A percentile compares a stretch with the other conserved stretches of the same genome.
Conservation (phyloP, 2,113 vertebrate species). For the Psophia crepitans region DNA sequence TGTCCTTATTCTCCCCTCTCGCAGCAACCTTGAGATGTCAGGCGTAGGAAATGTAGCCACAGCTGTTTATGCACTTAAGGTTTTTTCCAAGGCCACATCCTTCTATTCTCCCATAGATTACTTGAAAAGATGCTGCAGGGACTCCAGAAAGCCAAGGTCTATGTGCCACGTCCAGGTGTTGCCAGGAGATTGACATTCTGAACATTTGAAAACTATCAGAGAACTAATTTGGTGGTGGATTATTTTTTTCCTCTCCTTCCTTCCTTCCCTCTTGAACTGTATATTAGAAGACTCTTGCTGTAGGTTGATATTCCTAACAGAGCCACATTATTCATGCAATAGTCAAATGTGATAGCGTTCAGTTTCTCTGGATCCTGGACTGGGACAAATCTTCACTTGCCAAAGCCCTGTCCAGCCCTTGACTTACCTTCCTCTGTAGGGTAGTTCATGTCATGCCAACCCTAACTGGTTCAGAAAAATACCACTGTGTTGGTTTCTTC, state of each 20-base stretch:
- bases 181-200: constrained; percentile 3
- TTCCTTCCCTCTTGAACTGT: not conserved
- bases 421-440: not conserved
- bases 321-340: not conserved
- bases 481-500: not conserved
- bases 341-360: not conserved
- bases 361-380: not conserved
- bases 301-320: constrained; percentile 10
- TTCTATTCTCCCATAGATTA: not conserved
- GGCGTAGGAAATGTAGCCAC: constrained; percentile 44
- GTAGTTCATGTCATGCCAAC: not conserved
- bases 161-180: not conserved
- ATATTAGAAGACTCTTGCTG: constrained; percentile 24
- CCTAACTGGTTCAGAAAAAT: not conserved
- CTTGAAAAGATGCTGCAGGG: constrained; percentile 49
- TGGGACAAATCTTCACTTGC: not conserved
- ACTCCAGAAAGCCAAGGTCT: constrained; percentile 30
- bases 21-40: constrained; percentile 72
- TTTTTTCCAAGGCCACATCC: constrained; percentile 57
- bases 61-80: constrained; percentile 77
- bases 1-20: constrained; percentile 31
- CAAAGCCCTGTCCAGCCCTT: not conserved
- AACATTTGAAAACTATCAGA: not conserved
- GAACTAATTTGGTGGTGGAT: not conserved
- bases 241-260: not conserved